These are phyloP conservation scores for Lasioglossum figueresi DNA, from an alignment of 2,888 invertebrate species.

Conservation along the genomic window DNA sequence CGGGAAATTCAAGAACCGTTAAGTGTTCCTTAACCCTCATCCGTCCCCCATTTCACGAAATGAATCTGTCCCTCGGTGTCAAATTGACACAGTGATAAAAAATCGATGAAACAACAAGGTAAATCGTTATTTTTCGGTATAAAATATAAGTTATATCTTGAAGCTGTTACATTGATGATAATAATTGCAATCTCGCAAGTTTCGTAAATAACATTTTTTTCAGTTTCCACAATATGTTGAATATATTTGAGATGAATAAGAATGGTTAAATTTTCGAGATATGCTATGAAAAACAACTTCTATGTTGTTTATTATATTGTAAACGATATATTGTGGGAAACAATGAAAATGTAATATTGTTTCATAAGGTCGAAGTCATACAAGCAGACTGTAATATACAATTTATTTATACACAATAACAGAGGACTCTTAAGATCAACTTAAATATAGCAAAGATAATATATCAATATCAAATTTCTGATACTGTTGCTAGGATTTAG, in stretches of 20 bases:
- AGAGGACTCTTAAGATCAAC: background rate
- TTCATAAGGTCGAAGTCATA: background rate
- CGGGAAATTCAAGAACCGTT: conserved; percentile 36
- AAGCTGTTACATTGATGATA: background rate
- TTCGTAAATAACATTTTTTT: too few species aligned
- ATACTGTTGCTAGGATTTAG: background rate
- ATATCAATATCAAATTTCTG: background rate
- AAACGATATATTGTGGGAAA: background rate
- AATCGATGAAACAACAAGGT: too few species aligned
- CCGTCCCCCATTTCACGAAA: too few species aligned
- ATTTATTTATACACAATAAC: conserved; percentile 1
- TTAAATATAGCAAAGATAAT: background rate
- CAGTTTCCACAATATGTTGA: too few species aligned
- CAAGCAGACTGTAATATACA: background rate
- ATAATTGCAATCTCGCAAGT: background rate
- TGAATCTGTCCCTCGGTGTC: too few species aligned
- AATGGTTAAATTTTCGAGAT: too few species aligned
- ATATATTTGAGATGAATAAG: too few species aligned
- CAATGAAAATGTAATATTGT: background rate
- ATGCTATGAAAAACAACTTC: too few species aligned
- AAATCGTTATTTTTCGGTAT: too few species aligned
- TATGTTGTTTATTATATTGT: background rate
- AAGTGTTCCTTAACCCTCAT: too few species aligned
- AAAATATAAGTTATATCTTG: background rate
- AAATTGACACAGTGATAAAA: too few species aligned